Base-by-base conservation (phyloP, 53 echinoderm and acorn worm species). In the Luidia sarsii region DNA sequence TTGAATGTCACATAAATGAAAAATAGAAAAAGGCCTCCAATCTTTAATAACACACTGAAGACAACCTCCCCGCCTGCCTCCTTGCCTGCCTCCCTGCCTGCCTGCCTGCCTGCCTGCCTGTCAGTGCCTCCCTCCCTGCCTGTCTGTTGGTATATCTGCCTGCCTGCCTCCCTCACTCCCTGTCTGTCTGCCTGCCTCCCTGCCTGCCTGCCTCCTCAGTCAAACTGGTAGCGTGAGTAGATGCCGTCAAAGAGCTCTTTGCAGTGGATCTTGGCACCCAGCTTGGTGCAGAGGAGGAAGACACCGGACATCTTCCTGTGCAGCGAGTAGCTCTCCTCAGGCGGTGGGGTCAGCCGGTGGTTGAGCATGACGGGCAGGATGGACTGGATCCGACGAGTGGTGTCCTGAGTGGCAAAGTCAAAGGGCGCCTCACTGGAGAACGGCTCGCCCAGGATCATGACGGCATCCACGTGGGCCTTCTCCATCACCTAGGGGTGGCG, bases 361-460 rank as follows among this genome's bases (percentile, higher is more conserved):
- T 70, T 74, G 28, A 97, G 70, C 97, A 97, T 94, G 57, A 73
- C 74, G 5, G 97, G 89, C 23, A 97, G 61, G 33, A 97, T 82
- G 33, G 79, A 33, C 16, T 97, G 97, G 49, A 97, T 94, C 39
- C 97, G 87, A 21, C 62, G 72, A 0, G 97, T 97, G 1, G 97
- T 97, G 75, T 94, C 91, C 57, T 97, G 97, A 0, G 79, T 86
- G 7, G 87, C 70, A 64, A 93, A 97, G 56, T 97, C 87, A 70
- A 97, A 97, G 28, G 82, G 64, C 50, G 86, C 82, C 2, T 65
- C 48, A 3, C 33, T 51, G 11, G 57, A 0, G 63, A 97, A 97
- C 0, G 97, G 88, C 68, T 97, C 93, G 9, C 97, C 97, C 0
- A 97, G 89, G 45, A 97, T 94, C 97, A 97, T 97, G 19, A 97